Evolutionary conservation across 64 coral and sea anemone genomes (phyloP), one percentile per base, ranked within the genome.

Genomic region (Astreopora myriophthalma): DNA sequence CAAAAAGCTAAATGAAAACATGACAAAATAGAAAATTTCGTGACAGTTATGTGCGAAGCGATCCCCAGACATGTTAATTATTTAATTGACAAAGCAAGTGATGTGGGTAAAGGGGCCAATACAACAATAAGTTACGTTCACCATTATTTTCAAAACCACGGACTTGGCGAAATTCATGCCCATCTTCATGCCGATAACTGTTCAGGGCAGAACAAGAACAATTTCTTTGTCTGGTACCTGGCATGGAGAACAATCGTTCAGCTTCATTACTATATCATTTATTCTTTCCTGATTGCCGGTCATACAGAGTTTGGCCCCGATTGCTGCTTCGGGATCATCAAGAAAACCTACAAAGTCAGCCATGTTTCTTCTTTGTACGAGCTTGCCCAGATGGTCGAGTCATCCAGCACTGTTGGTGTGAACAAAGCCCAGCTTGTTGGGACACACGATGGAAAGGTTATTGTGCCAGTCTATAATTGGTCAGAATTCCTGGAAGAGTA

Each of bases 121-220:
- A 51, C 89, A 3, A 83, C 76, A 0, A 92, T 92, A 6, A 92
- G 77, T 26, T 92, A 73, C 17, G 49, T 55, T 55, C 49, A 55
- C 17, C 49, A 55, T 14, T 55, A 14, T 55, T 55, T 55, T 14
- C 49, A 55, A 55, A 55, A 55, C 49, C 16, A 55, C 49, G 49
- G 49, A 55, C 49, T 55, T 55, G 49, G 89, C 3, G 79, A 92
- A 32, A 85, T 63, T 5, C 48, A 91, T 44, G 63, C 73, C 32
- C 89, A 91, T 28, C 37, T 91, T 4, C 62, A 92, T 19, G 79
- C 79, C 5, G 78, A 91, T 39, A 89, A 91, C 20, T 91, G 89
- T 57, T 32, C 76, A 7, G 77, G 76, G 28, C 89, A 91, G 42
- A 91, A 91, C 46, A 83, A 91, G 26, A 91, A 81, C 64, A 72